Evolutionary conservation across 2,797 vertebrate genomes (phyloP).

Genomic region (Podargus strigoides): DNA sequence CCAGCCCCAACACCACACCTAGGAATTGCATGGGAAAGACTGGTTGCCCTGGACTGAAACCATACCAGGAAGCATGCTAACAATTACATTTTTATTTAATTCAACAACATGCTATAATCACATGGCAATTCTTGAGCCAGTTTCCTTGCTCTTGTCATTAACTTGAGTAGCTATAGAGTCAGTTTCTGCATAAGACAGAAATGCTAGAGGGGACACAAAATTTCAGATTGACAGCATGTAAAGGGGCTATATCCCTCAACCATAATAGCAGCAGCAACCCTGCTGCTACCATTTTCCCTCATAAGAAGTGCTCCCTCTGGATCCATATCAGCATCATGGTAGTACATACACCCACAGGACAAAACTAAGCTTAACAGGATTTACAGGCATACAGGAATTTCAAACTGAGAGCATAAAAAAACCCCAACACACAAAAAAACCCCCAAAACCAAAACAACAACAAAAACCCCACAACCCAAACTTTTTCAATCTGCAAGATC

Average conservation of each 20-base stretch:
- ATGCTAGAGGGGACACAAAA: neutral
- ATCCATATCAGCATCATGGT: neutral
- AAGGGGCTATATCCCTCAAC: neutral
- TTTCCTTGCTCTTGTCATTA: neutral
- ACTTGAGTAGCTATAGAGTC: neutral
- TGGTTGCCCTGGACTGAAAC: neutral
- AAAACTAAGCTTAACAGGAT: neutral
- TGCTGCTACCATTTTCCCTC: neutral
- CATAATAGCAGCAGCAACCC: neutral
- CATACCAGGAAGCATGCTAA: neutral
- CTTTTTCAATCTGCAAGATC: neutral
- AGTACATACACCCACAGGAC: neutral
- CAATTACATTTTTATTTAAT: neutral
- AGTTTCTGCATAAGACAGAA: neutral
- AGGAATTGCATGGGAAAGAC: neutral
- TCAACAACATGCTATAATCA: neutral
- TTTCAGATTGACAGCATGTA: neutral
- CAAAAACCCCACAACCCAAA: fast-evolving
- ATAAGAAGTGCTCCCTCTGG: neutral
- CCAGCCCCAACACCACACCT: neutral
- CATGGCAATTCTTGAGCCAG: neutral
- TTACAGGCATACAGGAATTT: neutral
- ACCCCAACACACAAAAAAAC: too few species aligned
- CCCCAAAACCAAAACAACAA: too few species aligned
- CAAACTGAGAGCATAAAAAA: neutral